Conservation (phyloP, 2,888 invertebrate genomes). For the Rambutsinella grinnellia region DNA sequence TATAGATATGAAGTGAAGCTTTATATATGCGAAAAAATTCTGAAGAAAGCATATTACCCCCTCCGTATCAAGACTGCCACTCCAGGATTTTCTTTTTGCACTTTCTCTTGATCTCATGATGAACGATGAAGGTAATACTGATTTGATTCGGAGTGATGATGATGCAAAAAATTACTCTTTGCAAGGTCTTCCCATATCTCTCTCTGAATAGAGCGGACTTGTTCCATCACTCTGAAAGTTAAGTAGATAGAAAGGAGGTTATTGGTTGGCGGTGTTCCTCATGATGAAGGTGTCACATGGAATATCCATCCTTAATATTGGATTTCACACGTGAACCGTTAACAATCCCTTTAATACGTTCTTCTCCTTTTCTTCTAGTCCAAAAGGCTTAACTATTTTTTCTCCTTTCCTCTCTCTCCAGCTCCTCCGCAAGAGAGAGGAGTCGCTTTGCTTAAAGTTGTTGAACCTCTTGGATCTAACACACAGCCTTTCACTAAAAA, state of each 20-base stretch:
- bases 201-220: too few relatives aligned
- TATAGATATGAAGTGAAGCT: too few relatives aligned
- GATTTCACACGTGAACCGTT: constrained; percentile 47
- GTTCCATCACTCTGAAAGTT: too few relatives aligned
- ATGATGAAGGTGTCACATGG: constrained; percentile 38
- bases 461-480: too few relatives aligned
- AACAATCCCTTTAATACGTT: constrained; percentile 42
- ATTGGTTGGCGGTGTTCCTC: neutral
- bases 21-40: too few relatives aligned
- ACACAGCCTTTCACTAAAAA: neutral
- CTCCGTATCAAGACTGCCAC: neutral
- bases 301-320: constrained; percentile 50
- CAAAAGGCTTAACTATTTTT: constrained; percentile 32
- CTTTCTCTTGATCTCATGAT: constrained; percentile 36
- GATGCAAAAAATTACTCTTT: too few relatives aligned
- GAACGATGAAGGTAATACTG: constrained; percentile 38
- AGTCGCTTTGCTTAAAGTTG: too few relatives aligned
- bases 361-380: constrained; percentile 11
- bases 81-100: constrained; percentile 29
- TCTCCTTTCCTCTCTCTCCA: constrained; percentile 4
- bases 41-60: too few relatives aligned
- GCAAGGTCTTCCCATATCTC: too few relatives aligned
- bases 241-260: neutral
- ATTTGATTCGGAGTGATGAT: constrained; percentile 29
- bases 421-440: neutral